Percentiles rank a stretch among this genome's conserved stretches.
These are phyloP conservation scores for Sanderia malayensis DNA, from an alignment of 30 jellyfish, hydroid and myxozoan genomes.

Conservation along the genomic window DNA sequence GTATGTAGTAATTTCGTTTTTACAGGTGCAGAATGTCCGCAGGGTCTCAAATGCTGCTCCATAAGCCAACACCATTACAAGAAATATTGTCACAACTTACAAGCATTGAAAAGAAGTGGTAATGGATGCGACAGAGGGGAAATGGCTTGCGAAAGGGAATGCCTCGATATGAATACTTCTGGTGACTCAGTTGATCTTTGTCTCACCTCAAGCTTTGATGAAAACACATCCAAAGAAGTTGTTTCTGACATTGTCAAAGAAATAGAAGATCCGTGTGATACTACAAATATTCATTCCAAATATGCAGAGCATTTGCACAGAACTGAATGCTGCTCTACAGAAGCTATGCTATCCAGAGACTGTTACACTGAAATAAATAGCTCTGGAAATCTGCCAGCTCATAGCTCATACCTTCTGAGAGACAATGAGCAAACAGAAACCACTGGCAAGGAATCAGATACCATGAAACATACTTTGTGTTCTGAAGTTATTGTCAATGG, in stretches of 20 bases:
- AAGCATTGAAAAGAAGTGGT: conserved; percentile 32
- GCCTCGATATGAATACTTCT: not conserved
- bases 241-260: conserved; percentile 22
- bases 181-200: not conserved
- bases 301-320: too few relatives aligned
- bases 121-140: not conserved
- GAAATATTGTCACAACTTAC: conserved; percentile 25
- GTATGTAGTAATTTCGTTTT: not conserved
- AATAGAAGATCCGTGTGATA: not conserved
- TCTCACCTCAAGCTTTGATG: not conserved
- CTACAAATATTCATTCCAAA: too few relatives aligned
- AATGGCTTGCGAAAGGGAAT: not conserved
- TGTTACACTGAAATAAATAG: too few relatives aligned
- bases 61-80: conserved; percentile 46
- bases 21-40: conserved; percentile 43
- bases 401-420: too few relatives aligned
- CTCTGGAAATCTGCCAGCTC: too few relatives aligned
- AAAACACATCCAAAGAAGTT: not conserved
- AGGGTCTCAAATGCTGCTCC: conserved; percentile 26
- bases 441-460: too few relatives aligned
- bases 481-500: too few relatives aligned
- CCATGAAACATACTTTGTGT: too few relatives aligned
- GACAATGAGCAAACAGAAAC: too few relatives aligned
- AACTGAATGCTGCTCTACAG: too few relatives aligned
- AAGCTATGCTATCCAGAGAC: too few relatives aligned